Percentiles rank a stretch among this genome's conserved stretches.
These are phyloP conservation scores for Anagyrus pseudococci DNA, from an alignment of 2,888 invertebrate species.

Conservation along the genomic window DNA sequence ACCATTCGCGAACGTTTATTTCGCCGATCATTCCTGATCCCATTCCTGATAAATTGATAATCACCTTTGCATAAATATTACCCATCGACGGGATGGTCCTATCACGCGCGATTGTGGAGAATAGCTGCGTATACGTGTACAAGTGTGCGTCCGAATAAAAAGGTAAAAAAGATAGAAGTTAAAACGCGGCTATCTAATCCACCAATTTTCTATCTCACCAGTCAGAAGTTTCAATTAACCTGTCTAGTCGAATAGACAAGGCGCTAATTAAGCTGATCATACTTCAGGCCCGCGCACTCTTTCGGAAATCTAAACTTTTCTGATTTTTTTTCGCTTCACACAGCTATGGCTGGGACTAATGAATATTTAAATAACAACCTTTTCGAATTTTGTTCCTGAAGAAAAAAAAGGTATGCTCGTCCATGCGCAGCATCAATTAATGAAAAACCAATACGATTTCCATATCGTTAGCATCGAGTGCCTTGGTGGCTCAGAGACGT, in stretches of 20 bases:
- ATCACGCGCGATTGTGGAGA: too few relatives aligned
- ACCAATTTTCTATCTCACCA: too few relatives aligned
- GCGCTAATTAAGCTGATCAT: constrained; percentile 29
- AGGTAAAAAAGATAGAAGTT: too few relatives aligned
- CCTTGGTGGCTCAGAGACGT: not conserved
- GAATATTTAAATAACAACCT: constrained; percentile 30
- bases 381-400: constrained; percentile 32
- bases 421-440: constrained; percentile 23
- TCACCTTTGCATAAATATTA: constrained; percentile 28
- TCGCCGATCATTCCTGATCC: not conserved
- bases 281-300: constrained; percentile 16
- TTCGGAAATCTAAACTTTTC: constrained; percentile 28
- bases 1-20: not conserved
- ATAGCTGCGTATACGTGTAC: too few relatives aligned
- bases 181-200: too few relatives aligned
- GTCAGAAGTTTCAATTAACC: too few relatives aligned
- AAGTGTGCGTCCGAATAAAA: too few relatives aligned
- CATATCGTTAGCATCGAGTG: not conserved
- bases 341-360: constrained; percentile 9
- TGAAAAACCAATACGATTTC: constrained; percentile 12
- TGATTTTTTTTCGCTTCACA: not conserved
- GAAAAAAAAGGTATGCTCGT: constrained; percentile 1
- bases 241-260: too few relatives aligned
- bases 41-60: constrained; percentile 24
- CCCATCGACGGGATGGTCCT: too few relatives aligned